These are phyloP conservation scores for Amyelois transitella DNA, from an alignment of 1,140 invertebrate genomes.

Conservation along the genomic window DNA sequence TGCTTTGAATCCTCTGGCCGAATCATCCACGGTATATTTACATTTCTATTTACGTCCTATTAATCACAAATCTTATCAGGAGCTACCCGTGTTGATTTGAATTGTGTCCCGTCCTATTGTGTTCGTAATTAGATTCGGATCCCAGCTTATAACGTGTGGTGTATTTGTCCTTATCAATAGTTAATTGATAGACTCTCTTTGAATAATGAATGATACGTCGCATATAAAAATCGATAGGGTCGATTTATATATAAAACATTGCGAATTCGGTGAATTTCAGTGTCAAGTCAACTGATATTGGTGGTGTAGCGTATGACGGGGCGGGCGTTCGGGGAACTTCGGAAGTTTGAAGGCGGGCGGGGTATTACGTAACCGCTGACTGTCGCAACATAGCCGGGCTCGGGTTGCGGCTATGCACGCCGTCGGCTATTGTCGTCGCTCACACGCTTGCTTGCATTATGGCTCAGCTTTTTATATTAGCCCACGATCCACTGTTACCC, in stretches of 20 bases:
- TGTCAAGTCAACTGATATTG: too few species aligned
- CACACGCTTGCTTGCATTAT: slow-evolving; percentile 33
- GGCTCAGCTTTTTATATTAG: slow-evolving; percentile 26
- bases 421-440: slow-evolving; percentile 26
- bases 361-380: slow-evolving; percentile 42
- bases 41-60: slow-evolving; percentile 1
- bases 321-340: slow-evolving; percentile 24
- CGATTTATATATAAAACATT: too few species aligned
- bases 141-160: neutral
- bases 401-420: slow-evolving; percentile 15
- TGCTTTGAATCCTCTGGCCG: neutral
- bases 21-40: neutral
- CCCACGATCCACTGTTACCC: slow-evolving; percentile 8
- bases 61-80: neutral
- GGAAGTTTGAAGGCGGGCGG: slow-evolving; percentile 40
- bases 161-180: neutral
- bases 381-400: slow-evolving; percentile 24
- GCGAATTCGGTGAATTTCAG: neutral
- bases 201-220: too few species aligned
- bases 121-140: neutral
- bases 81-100: neutral
- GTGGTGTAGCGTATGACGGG: neutral
- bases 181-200: too few species aligned
- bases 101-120: neutral
- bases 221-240: too few species aligned